Evolutionary conservation across 2,797 vertebrate species (phyloP), one percentile per base, ranked within the genome.

Genomic region (Rhinella marina): DNA sequence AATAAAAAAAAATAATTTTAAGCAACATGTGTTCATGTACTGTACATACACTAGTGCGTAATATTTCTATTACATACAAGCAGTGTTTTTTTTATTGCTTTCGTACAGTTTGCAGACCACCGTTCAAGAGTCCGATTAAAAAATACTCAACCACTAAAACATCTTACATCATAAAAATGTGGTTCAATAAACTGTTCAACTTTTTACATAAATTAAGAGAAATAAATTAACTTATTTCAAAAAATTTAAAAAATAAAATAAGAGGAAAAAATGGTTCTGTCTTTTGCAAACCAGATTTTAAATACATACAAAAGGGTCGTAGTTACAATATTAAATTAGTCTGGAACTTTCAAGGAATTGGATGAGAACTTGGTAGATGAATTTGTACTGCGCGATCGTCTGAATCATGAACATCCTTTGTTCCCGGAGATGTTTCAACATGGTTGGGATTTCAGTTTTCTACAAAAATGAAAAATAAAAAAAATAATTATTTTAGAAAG

Each of bases 361-460:
- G 92, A 99, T 97, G 90, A 99, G 97, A 89, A 98, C 97, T 92
- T 97, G 97, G 92, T 99, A 98, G 93, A 99, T 97, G 85, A 99
- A 99, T 93, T 96, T 97, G 93, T 99, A 99, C 92, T 99, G 98
- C 19, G 97, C 95, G 82, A 98, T 96, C 90, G 98, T 99, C 94
- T 99, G 98, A 86, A 99, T 97, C 98, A 99, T 96, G 89, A 99
- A 96, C 97, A 99, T 97, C 89, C 98, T 95, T 90, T 99, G 98
- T 90, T 98, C 97, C 90, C 98, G 93, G 91, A 99, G 95, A 61
- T 93, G 93, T 50, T 96, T 94, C 92, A 99, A 90, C 98, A 99
- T 98, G 89, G 94, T 92, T 7, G 97, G 97, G 76, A 99, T 97
- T 0, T 99, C 98, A 92, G 98, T 95, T 17, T 95, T 96, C 98